Evolutionary conservation across 2,888 invertebrate species (phyloP).

Genomic region (Galerucella nymphaeae): DNA sequence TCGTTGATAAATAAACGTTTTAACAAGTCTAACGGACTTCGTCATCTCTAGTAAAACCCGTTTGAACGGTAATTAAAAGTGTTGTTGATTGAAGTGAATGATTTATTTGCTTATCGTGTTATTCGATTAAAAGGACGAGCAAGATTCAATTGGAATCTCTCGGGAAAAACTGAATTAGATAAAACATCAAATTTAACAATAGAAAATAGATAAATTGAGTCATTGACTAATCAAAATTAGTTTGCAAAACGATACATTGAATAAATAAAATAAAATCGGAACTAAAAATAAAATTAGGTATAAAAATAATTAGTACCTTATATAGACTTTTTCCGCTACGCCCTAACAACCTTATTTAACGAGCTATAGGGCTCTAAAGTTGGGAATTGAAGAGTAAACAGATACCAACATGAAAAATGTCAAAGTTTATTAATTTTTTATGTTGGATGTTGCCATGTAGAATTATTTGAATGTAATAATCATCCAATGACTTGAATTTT

Average conservation of each 20-base stretch:
- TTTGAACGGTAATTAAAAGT: constrained; percentile 58
- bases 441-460: too few relatives aligned
- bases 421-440: too few relatives aligned
- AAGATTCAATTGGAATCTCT: background rate
- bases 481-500: too few relatives aligned
- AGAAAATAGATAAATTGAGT: background rate
- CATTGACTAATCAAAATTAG: background rate
- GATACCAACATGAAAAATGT: too few relatives aligned
- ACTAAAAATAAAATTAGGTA: too few relatives aligned
- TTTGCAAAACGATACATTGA: too few relatives aligned
- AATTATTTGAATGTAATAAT: too few relatives aligned
- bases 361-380: too few relatives aligned
- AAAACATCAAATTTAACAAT: background rate
- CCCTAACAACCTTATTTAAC: too few relatives aligned
- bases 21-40: constrained; percentile 52
- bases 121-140: background rate
- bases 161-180: constrained; percentile 8
- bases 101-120: constrained; percentile 55
- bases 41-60: constrained; percentile 60
- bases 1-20: constrained; percentile 20
- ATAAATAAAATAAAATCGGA: background rate
- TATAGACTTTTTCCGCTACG: too few relatives aligned
- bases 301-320: too few relatives aligned
- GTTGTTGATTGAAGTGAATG: constrained; percentile 61
- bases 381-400: too few relatives aligned